Base-by-base conservation (phyloP, 2,797 vertebrate genomes). In the Premnoplex brunnescens region DNA sequence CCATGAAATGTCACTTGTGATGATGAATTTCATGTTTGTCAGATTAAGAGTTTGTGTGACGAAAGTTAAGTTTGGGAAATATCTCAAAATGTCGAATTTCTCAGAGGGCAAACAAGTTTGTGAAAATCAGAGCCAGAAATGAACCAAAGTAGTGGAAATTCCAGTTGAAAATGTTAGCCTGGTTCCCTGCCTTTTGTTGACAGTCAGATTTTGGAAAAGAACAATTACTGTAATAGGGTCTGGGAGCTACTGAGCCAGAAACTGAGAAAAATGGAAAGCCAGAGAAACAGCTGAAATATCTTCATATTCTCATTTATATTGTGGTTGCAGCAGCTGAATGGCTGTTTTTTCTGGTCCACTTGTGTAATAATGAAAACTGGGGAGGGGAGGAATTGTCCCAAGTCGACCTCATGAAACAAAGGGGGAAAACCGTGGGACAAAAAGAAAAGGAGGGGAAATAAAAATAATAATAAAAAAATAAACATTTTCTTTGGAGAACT, bases 221-320 rank as follows among this genome's bases (percentile, higher is more conserved):
- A 94, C 88, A 95, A 96, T 96, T 90, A 95, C 64, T 28, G 48
- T 88, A 94, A 95, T 92, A 56, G 74, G 58, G 86, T 95, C 80
- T 84, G 83, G 91, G 83, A 96, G 82, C 93, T 94, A 95, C 89
- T 76, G 95, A 95, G 95, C 94, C 94, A 96, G 91, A 92, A 91
- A 95, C 44, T 23, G 80, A 89, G 91, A 58, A 88, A 94, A 96
- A 93, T 93, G 94, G 93, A 96, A 97, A 96, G 83, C 71, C 60
- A 80, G 88, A 91, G 80, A 88, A 95, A 89, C 88, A 96, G 94
- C 89, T 95, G 80, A 96, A 96, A 76, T 91, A 89, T 92, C 94
- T 96, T 84, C 91, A 90, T 37, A 52, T 94, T 95, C 94, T 82
- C 75, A 84, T 94, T 91, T 93, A 93, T 67, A 56, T 2, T 95